Base-by-base conservation (phyloP, 2,113 vertebrate genomes). In the Centropristis striata region DNA sequence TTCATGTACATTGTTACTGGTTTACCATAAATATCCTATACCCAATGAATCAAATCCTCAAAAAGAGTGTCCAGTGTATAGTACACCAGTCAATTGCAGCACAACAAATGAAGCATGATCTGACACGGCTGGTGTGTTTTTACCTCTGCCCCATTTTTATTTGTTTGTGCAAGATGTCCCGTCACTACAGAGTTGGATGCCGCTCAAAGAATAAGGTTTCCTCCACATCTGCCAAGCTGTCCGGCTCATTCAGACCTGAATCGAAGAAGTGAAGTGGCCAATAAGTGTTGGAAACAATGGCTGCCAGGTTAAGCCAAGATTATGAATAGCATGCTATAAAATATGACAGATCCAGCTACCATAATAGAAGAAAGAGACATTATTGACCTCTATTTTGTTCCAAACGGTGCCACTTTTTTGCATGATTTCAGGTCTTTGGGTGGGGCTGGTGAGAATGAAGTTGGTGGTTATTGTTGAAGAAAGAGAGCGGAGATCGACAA, bases 261-360 rank as follows among this genome's bases (percentile, higher is more conserved):
- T 20, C 27, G 10, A 57, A 50, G 18, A 18, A 47, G 32, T 66
- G 20, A 82, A 69, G 58, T 46, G 55, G 57, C 8, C 50, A 25
- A 10, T 65, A 47, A 76, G 14, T 16, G 28, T 39, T 47, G 60
- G 51, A 64, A 65, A 78, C 78, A 73, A 59, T 59, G 21, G 14
- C 16, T 25, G 21, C 57, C 25, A 16, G 42, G 21, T 72, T 25
- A 13, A 63, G 65, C 58, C 47, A 69, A 49, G 49, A 53, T 67
- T 28, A 41, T 36, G 21, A 61, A 41, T 21, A 46, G 27, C n/a
- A 5, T 42, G 37, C 59, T 42, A 11, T 25, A 25, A 61, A 60
- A 37, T 12, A 39, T 59, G 57, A 60, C n/a, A 41, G 27, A 37
- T 53, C 27, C 41, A 55, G 32, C 61, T 67, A 0, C 67, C 0